Evolutionary conservation across 2,888 invertebrate genomes (phyloP).

Genomic region (Ryuthela nishihirai): DNA sequence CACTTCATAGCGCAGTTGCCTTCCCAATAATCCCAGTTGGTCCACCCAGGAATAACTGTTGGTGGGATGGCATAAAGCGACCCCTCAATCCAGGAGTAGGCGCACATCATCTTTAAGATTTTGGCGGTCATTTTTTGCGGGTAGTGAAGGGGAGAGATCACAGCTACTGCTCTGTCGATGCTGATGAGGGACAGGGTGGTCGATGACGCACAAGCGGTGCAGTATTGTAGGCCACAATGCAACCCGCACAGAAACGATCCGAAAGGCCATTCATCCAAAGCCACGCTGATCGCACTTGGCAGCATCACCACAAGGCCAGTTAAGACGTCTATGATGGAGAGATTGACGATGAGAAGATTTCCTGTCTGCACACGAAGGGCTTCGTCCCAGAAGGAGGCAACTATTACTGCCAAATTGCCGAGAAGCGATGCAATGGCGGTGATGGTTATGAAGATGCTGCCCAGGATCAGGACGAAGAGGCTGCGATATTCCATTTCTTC

Average conservation of each 20-base stretch:
- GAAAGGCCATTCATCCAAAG: constrained; percentile 17
- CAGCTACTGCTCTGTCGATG: constrained; percentile 48
- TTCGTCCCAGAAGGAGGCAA: constrained; percentile 11
- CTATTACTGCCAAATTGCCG: constrained; percentile 16
- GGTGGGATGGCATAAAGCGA: neutral
- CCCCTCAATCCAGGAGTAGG: neutral
- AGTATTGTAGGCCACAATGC: constrained; percentile 49
- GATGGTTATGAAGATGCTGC: constrained; percentile 1
- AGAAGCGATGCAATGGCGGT: constrained; percentile 6
- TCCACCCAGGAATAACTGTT: constrained; percentile 6
- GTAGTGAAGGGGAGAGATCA: constrained; percentile 47
- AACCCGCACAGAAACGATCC: constrained; percentile 43
- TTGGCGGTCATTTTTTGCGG: constrained; percentile 35
- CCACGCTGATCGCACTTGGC: constrained; percentile 11
- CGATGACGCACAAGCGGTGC: constrained; percentile 50
- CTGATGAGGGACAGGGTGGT: constrained; percentile 49
- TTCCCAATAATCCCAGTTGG: constrained; percentile 19
- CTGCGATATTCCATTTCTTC: neutral
- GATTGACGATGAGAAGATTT: constrained; percentile 13
- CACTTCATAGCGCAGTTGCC: constrained; percentile 9
- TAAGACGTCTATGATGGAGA: constrained; percentile 10
- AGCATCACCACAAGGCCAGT: constrained; percentile 19
- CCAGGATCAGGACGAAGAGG: neutral
- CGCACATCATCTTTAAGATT: neutral
- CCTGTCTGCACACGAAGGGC: constrained; percentile 5